Evolutionary conservation across 2,797 vertebrate species (phyloP), one percentile per base, ranked within the genome.

Genomic region (Novumbra hubbsi): DNA sequence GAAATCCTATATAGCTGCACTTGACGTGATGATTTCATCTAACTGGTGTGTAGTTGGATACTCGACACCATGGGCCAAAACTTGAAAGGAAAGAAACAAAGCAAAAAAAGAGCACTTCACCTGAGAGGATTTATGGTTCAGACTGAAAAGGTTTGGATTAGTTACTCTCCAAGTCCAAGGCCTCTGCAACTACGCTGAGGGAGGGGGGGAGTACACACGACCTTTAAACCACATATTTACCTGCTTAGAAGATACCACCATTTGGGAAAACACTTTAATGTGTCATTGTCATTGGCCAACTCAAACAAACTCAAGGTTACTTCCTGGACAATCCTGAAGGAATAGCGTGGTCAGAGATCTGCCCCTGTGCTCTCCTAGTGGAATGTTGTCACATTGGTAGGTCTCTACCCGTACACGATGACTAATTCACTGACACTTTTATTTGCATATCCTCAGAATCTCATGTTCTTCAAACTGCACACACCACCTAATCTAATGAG

Each of bases 211-310:
- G 62, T 45, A n/a, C 85, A 70, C 77, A 72, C n/a, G 1, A 81
- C 85, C 81, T 70, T 83, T 84, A 90, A 89, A 84, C 86, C 82
- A 76, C 81, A 85, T 75, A 84, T 89, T 85, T 84, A 71, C 74
- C 73, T 60, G 55, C 11, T 60, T 12, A 55, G 24, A 24, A 11
- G 55, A 60, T 27, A 60, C 24, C 24, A 60, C 55, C 11, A 4
- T 11, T 60, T 4, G 11, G 21, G 21, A 11, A 27, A 60, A 60
- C 55, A 12, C 24, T 24, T 60, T 24, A 5, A 60, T 24, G 55
- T 21, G 21, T 60, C 55, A 60, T 27, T 60, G 55, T 24, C 19
- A n/a, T 8, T 9, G n/a, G 19, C n/a, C 21, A 60, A 60, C 55
- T 24, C 55, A 60, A 60, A 60, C 55, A 60, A 55, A 21, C 55